Evolutionary conservation across 2,113 vertebrate genomes (phyloP).

Genomic region (Numenius arquata): DNA sequence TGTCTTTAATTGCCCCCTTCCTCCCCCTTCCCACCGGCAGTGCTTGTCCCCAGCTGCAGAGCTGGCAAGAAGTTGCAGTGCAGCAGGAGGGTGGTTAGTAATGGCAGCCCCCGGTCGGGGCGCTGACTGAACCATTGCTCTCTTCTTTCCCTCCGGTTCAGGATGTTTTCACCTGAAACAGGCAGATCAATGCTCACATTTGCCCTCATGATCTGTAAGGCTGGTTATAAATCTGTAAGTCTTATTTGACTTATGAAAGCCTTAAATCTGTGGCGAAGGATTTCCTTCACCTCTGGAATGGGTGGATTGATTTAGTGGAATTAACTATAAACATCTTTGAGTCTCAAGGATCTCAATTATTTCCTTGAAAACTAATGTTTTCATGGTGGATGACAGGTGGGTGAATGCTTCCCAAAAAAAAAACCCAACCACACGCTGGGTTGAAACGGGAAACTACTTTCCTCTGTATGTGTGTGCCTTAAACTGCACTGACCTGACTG

Average conservation of each 20-base stretch:
- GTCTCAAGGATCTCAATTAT: not conserved
- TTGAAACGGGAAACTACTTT: not conserved
- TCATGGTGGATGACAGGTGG: accelerated
- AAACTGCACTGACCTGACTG: accelerated
- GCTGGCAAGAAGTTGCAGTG: not conserved
- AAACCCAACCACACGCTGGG: accelerated
- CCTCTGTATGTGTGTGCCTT: accelerated
- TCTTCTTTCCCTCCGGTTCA: accelerated
- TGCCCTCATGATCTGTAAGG: too few species aligned
- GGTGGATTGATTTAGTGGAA: not conserved
- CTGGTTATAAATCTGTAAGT: not conserved
- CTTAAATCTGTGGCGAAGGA: not conserved
- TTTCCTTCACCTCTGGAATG: not conserved
- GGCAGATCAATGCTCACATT: accelerated
- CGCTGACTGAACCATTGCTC: accelerated
- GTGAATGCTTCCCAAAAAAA: accelerated
- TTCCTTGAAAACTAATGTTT: not conserved
- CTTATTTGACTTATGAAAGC: not conserved
- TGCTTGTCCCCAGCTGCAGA: not conserved
- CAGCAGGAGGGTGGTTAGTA: accelerated
- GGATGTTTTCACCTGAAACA: not conserved
- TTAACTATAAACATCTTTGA: not conserved
- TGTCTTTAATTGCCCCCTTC: not conserved
- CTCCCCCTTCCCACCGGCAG: not conserved
- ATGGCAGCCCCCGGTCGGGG: accelerated